These are phyloP conservation scores for Marmota flaviventris DNA, from an alignment of 2,113 vertebrate species.

Conservation along the genomic window DNA sequence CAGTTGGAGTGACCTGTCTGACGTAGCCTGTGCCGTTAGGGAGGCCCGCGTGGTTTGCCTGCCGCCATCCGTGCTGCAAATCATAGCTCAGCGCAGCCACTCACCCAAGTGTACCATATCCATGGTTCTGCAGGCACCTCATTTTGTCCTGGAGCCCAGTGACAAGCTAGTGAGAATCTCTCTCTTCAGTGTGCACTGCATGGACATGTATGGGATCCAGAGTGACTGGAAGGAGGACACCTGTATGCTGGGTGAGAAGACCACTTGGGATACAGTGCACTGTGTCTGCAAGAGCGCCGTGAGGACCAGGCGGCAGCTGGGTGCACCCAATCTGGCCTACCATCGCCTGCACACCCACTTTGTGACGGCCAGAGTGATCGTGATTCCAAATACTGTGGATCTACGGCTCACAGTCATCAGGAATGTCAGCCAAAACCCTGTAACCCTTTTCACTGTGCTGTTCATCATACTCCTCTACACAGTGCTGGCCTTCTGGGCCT, in stretches of 20 bases:
- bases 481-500: slow-evolving; percentile 82
- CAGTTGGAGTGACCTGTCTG: not conserved
- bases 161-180: slow-evolving; percentile 72
- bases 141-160: slow-evolving; percentile 32
- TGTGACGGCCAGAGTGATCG: slow-evolving; percentile 81
- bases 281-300: slow-evolving; percentile 76
- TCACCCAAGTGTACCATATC: not conserved
- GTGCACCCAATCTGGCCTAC: fast-evolving
- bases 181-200: slow-evolving; percentile 82
- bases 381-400: slow-evolving; percentile 82
- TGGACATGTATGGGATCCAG: slow-evolving; percentile 80
- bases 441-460: slow-evolving; percentile 81
- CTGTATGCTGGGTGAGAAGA: slow-evolving; percentile 80
- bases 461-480: slow-evolving; percentile 70
- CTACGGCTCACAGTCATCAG: slow-evolving; percentile 62
- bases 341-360: slow-evolving; percentile 45
- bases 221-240: slow-evolving; percentile 75
- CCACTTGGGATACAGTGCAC: slow-evolving; percentile 81
- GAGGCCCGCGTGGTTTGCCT: slow-evolving; percentile 85
- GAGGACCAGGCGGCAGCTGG: not conserved
- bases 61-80: slow-evolving; percentile 75
- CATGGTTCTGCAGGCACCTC: slow-evolving; percentile 64
- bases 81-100: not conserved
- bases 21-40: slow-evolving; percentile 45
- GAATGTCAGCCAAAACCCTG: slow-evolving; percentile 74